A percentile compares a stretch with the other conserved stretches of the same genome.
phyloP scores from a whole-genome alignment of 2,888 invertebrate genomes.

The Mantis religiosa region DNA sequence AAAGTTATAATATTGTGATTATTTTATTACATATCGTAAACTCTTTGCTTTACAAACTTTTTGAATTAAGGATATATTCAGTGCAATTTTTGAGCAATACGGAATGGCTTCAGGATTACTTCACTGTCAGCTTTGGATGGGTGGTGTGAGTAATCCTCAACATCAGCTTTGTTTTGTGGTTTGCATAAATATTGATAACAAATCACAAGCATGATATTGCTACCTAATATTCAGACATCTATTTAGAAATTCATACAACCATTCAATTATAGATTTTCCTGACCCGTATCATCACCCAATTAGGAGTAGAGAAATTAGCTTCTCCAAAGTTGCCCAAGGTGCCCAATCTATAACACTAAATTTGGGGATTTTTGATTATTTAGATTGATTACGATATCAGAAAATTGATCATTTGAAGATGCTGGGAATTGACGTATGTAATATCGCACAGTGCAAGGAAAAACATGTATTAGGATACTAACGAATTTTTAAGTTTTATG shows the following conservation, averaged over 20 bases:
- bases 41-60: neutral
- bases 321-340: neutral
- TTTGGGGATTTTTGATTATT: no score
- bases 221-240: neutral
- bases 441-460: no score
- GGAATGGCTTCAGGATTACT: neutral
- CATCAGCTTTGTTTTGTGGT: neutral
- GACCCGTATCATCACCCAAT: neutral
- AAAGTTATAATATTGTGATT: neutral
- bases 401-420: no score
- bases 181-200: neutral
- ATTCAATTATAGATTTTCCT: neutral
- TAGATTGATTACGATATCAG: no score
- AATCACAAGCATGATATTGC: neutral
- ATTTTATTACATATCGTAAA: neutral
- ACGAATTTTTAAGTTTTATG: no score
- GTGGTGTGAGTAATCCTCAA: conserved; percentile 63
- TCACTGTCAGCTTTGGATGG: conserved; percentile 82
- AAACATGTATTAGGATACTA: no score
- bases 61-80: neutral
- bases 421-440: no score
- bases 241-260: neutral
- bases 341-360: no score
- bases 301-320: neutral
- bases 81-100: neutral